Conservation (phyloP, 2,113 vertebrate species). For the Sakesphorus luctuosus region DNA sequence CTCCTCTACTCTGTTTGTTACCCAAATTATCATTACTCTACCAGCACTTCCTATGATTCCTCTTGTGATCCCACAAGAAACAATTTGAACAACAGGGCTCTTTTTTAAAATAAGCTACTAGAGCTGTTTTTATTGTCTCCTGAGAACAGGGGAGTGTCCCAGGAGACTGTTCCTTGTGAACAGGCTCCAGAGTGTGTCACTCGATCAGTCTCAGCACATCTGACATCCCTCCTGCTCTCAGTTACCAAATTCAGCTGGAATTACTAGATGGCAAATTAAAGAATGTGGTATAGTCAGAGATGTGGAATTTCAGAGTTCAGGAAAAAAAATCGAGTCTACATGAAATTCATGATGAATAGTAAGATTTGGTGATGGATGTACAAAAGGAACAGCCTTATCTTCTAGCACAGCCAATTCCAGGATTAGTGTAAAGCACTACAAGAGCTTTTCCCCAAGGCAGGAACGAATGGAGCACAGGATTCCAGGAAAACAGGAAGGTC, state of each 20-base stretch:
- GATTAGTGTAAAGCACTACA: background rate
- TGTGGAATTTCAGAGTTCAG: background rate
- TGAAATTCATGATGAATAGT: background rate
- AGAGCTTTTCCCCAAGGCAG: background rate
- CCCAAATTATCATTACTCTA: background rate
- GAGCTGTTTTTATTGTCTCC: background rate
- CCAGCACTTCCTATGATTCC: background rate
- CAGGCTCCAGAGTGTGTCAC: background rate
- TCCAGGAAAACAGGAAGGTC: background rate
- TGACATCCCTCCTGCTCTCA: background rate
- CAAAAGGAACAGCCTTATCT: background rate
- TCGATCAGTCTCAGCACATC: background rate
- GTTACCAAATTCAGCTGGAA: background rate
- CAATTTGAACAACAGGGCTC: background rate
- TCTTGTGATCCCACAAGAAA: background rate
- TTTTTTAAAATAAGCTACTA: background rate
- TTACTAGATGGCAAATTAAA: background rate
- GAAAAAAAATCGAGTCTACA: background rate
- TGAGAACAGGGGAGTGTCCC: background rate
- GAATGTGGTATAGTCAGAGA: background rate
- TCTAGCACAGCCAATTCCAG: background rate
- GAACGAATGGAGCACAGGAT: background rate
- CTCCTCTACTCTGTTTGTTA: background rate
- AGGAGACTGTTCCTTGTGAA: background rate
- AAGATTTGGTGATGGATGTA: background rate